A percentile compares a stretch with the other conserved stretches of the same genome.
Evolutionary conservation across 2,797 vertebrate species (phyloP).

Genomic region (Scyliorhinus canicula): DNA sequence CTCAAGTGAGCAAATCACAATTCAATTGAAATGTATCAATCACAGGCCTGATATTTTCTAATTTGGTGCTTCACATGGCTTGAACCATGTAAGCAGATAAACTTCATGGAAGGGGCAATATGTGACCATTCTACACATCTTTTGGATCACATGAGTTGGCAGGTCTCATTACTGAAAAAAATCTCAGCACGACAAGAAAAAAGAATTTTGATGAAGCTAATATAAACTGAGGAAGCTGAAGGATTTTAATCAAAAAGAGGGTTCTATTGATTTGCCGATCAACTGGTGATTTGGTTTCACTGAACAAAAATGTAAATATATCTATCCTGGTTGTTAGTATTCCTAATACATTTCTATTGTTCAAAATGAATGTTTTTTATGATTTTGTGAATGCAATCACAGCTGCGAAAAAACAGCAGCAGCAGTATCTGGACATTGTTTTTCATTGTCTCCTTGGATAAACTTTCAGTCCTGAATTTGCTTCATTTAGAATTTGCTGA

Average conservation of each 20-base stretch:
- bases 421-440: not conserved
- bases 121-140: not conserved
- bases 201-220: not conserved
- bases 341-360: not conserved
- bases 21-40: not conserved
- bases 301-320: not conserved
- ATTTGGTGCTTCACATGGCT: not conserved
- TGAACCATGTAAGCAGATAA: not conserved
- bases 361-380: not conserved
- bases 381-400: not conserved
- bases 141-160: not conserved
- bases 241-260: not conserved
- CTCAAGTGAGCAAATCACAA: not conserved
- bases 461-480: conserved; percentile 39
- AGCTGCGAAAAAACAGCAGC: too few relatives aligned
- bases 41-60: not conserved
- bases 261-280: not conserved
- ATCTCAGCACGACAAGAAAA: not conserved
- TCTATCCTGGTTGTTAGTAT: too few relatives aligned
- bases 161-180: not conserved
- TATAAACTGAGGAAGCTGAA: not conserved
- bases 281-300: not conserved
- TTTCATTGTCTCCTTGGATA: conserved; percentile 13
- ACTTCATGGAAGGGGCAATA: not conserved
- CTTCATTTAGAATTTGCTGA: conserved; percentile 72